phyloP scores from a whole-genome alignment of 2,888 invertebrate genomes.

The Zonitis immaculata region DNA sequence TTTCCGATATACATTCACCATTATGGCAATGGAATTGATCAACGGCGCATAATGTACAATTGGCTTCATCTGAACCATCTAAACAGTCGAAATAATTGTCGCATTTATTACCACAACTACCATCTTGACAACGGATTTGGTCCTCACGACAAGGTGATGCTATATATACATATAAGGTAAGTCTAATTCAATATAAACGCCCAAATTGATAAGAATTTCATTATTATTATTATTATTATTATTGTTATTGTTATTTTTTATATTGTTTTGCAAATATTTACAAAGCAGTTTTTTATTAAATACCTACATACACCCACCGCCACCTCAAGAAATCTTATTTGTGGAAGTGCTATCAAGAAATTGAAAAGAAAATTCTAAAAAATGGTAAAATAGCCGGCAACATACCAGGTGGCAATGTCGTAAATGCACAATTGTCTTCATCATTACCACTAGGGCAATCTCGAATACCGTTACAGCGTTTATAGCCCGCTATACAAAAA shows the following conservation, averaged over 20 bases:
- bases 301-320: not conserved
- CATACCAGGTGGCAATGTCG: conserved; percentile 27
- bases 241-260: too few relatives aligned
- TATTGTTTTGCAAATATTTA: not conserved
- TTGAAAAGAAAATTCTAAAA: conserved; percentile 11
- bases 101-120: conserved; percentile 46
- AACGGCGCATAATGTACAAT: conserved; percentile 24
- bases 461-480: conserved; percentile 51
- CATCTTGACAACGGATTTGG: conserved; percentile 54
- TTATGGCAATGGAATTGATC: conserved; percentile 52
- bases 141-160: conserved; percentile 45
- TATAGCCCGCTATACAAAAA: conserved; percentile 56
- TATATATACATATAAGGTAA: not conserved
- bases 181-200: too few relatives aligned
- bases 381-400: conserved; percentile 6
- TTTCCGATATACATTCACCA: conserved; percentile 56
- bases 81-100: conserved; percentile 67
- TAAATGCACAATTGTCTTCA: conserved; percentile 42
- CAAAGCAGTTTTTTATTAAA: too few relatives aligned
- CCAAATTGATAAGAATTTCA: too few relatives aligned
- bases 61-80: conserved; percentile 56
- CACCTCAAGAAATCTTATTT: not conserved
- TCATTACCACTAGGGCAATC: conserved; percentile 48
- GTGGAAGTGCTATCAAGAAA: not conserved
- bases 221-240: too few relatives aligned